Evolutionary conservation across 2,797 vertebrate species (phyloP).

Genomic region (Chelonia mydas): DNA sequence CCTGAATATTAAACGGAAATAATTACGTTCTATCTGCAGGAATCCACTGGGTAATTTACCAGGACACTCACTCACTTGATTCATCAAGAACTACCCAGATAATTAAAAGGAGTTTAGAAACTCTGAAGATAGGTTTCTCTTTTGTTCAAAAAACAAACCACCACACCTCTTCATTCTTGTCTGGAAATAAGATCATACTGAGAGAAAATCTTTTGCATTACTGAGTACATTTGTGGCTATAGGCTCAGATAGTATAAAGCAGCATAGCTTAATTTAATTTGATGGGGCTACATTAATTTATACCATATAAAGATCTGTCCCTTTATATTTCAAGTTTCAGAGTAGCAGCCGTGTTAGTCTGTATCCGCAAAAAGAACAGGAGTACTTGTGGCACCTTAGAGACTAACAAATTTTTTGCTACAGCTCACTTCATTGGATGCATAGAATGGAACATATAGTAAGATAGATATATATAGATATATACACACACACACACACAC

Average conservation of each 20-base stretch:
- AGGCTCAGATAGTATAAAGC: neutral
- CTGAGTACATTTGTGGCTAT: accelerated
- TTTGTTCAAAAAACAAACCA: neutral
- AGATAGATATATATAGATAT: too few species aligned
- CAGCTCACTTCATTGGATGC: too few species aligned
- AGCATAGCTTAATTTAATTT: neutral
- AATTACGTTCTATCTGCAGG: accelerated
- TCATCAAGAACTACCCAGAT: neutral
- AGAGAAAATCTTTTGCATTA: neutral
- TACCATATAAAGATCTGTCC: neutral
- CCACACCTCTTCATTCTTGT: neutral
- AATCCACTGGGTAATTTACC: neutral
- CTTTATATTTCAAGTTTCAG: neutral
- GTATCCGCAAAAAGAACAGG: too few species aligned
- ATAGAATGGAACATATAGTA: too few species aligned
- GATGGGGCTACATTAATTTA: neutral
- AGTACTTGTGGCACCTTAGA: too few species aligned
- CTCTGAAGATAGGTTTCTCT: neutral
- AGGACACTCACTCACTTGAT: neutral
- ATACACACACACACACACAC: too few species aligned
- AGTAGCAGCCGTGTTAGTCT: too few species aligned
- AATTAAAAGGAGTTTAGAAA: neutral
- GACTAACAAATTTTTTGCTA: too few species aligned
- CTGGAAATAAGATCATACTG: neutral
- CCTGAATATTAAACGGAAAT: neutral